A percentile compares a stretch with the other conserved stretches of the same genome.
phyloP scores from a whole-genome alignment of 1,140 invertebrate species.

The Melanaphis sacchari region DNA sequence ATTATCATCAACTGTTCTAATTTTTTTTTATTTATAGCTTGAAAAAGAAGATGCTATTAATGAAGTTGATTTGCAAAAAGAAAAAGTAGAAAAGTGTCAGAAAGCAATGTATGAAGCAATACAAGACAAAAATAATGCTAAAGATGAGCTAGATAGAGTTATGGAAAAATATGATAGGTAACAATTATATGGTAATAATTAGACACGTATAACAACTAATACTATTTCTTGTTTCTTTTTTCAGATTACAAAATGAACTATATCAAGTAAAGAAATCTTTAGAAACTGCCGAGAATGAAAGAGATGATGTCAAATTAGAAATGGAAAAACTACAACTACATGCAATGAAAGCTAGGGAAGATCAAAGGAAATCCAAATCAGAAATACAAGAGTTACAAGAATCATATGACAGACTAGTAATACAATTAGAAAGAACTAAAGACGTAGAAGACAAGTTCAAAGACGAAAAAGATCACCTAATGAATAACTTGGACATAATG shows the following conservation, averaged over 20 bases:
- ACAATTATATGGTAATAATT: background rate
- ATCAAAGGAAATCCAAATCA: conserved; percentile 84
- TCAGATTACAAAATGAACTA: conserved; percentile 83
- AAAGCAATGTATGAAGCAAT: conserved; percentile 79
- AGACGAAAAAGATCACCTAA: conserved; percentile 81
- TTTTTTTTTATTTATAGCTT: conserved; percentile 67
- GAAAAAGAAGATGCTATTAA: conserved; percentile 84
- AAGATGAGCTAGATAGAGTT: conserved; percentile 91
- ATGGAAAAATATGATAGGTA: conserved; percentile 93
- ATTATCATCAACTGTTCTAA: background rate
- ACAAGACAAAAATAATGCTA: conserved; percentile 85
- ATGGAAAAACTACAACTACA: conserved; percentile 83
- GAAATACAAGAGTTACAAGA: conserved; percentile 83
- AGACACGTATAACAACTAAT: background rate
- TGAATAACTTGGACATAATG: conserved; percentile 82
- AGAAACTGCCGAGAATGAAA: conserved; percentile 85
- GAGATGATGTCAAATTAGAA: conserved; percentile 84
- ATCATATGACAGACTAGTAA: conserved; percentile 82
- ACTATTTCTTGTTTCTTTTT: conserved; percentile 60
- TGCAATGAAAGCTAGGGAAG: conserved; percentile 81
- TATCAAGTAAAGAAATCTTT: conserved; percentile 87
- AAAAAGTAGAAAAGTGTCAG: conserved; percentile 87
- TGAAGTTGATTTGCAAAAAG: conserved; percentile 86
- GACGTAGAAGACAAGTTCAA: conserved; percentile 91
- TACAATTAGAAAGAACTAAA: conserved; percentile 83